Percentiles rank a stretch among this genome's conserved stretches.
These are phyloP conservation scores for Maconellicoccus hirsutus DNA, from an alignment of 1,140 invertebrate genomes.

Conservation along the genomic window DNA sequence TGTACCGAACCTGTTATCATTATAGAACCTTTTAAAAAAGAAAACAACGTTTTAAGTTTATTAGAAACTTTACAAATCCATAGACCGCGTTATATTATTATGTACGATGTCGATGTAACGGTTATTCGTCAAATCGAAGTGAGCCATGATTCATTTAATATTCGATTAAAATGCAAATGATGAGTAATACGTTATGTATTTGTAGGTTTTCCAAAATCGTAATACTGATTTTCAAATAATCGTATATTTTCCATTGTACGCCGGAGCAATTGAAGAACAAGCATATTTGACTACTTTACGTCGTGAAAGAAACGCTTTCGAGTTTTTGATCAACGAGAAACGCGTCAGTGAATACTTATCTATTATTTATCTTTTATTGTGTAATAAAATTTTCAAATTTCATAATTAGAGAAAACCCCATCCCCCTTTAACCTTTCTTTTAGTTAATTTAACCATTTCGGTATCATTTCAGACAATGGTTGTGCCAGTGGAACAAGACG, in stretches of 20 bases:
- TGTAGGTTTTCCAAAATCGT: constrained; percentile 56
- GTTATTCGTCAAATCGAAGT: constrained; percentile 81
- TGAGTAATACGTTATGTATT: constrained; percentile 24
- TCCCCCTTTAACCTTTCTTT: not conserved
- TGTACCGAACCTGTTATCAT: constrained; percentile 45
- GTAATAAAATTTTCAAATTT: too few species aligned
- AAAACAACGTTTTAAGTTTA: constrained; percentile 53
- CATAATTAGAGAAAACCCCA: not conserved
- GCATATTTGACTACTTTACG: constrained; percentile 79
- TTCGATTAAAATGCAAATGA: not conserved
- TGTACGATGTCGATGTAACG: constrained; percentile 82
- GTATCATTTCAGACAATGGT: constrained; percentile 65
- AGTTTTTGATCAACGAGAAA: constrained; percentile 80
- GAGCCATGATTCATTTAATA: constrained; percentile 19
- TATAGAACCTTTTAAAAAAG: constrained; percentile 63
- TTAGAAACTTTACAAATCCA: constrained; percentile 51
- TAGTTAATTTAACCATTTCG: not conserved
- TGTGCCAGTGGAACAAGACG: constrained; percentile 80
- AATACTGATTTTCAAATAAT: constrained; percentile 46
- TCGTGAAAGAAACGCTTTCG: constrained; percentile 89
- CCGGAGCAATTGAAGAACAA: constrained; percentile 89
- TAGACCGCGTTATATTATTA: constrained; percentile 69
- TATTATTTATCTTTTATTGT: too few species aligned
- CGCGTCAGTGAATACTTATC: constrained; percentile 52
- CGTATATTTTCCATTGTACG: constrained; percentile 83